Evolutionary conservation across 30 jellyfish, hydroid and myxozoan genomes (phyloP), one percentile per base, ranked within the genome.

Genomic region (Aurelia sp.): DNA sequence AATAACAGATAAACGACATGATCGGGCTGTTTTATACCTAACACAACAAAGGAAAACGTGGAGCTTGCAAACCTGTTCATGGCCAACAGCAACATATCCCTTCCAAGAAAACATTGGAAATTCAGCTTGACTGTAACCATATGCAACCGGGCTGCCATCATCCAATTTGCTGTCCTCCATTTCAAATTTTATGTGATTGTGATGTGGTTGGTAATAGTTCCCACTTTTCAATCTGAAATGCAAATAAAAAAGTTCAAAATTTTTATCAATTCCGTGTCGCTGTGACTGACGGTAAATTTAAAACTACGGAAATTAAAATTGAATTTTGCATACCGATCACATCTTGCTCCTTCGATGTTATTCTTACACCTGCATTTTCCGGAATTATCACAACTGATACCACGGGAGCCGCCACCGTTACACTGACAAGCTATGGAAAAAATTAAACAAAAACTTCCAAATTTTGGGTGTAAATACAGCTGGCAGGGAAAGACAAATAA

Each of bases 81-180:
- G 55, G 40, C 97, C 97, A 60, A 94, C 71, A 10, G 89, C 70
- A n/a, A 94, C 90, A 58, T 94, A 94, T 10, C 99, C 99, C 57
- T 81, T 85, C 81, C 99, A 94, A 35, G 97, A 58, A 76, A 88
- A 94, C 19, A 67, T 70, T 8, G 94, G 92, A 63, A 94, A 94
- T 60, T 87, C 97, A 50, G 89, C 94, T 17, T 66, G 74, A 57
- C 91, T 85, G 79, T 69, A 94, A 0, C 91, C 91, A 67, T 63
- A 94, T 13, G 83, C 68, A 44, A 90, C 97, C 9, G 88, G 91
- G 6, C 61, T 72, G 24, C 97, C 97, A 35, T 75, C 66, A 19
- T 51, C 84, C 71, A 67, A 11, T 6, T 57, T 61, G 50, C 95
- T 82, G 17, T 78, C 74, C 51, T 94, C 99, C 18, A 88, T 15